phyloP scores from a whole-genome alignment of 2,113 vertebrate genomes.

The Spea bombifrons region DNA sequence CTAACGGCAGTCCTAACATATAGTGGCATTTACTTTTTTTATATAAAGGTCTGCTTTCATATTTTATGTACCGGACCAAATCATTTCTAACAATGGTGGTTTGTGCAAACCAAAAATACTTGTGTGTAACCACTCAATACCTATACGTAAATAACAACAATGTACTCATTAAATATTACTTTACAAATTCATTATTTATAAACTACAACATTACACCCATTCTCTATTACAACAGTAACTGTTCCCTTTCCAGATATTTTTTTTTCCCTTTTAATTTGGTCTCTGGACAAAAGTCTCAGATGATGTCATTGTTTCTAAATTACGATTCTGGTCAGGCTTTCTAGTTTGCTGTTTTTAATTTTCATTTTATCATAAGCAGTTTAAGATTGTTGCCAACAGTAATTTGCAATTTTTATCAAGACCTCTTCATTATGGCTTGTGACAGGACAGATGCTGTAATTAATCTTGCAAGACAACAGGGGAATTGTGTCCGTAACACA shows the following conservation, averaged over 20 bases:
- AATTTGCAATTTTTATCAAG: constrained; percentile 97
- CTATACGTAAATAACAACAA: constrained; percentile 83
- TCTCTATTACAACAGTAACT: constrained; percentile 75
- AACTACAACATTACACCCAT: constrained; percentile 72
- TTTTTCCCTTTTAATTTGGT: constrained; percentile 51
- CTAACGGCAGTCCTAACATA: too few relatives aligned
- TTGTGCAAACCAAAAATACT: background rate
- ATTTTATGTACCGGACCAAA: too few relatives aligned
- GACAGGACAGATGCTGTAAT: constrained; percentile 99
- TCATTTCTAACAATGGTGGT: too few relatives aligned
- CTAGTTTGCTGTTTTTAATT: constrained; percentile 95
- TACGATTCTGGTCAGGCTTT: constrained; percentile 89
- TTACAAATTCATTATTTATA: constrained; percentile 84
- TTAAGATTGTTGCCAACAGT: constrained; percentile 96
- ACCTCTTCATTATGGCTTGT: constrained; percentile 94
- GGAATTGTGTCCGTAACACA: constrained; percentile 75
- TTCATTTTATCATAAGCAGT: constrained; percentile 99
- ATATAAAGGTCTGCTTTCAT: too few relatives aligned
- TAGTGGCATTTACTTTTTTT: too few relatives aligned
- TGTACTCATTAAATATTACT: constrained; percentile 81
- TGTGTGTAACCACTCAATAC: constrained; percentile 77
- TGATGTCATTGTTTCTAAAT: constrained; percentile 68
- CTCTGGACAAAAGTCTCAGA: constrained; percentile 65
- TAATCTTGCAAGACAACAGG: constrained; percentile 92
- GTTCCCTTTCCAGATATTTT: constrained; percentile 64